Percentiles rank a stretch among this genome's conserved stretches.
Evolutionary conservation across 2,888 invertebrate genomes (phyloP).

Genomic region (Cheilosia urbana): DNA sequence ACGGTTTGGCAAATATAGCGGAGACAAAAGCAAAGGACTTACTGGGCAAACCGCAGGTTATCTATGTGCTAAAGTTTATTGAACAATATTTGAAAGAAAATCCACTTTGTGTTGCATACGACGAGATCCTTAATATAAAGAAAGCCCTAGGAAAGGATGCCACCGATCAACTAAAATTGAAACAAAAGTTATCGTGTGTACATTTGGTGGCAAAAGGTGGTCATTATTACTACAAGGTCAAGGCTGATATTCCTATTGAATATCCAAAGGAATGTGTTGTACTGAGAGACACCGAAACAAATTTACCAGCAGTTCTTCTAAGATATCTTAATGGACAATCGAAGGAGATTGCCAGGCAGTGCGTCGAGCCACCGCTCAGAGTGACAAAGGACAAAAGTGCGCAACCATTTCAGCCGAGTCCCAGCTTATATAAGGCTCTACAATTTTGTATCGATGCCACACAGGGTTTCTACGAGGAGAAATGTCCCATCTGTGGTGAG

Average conservation of each 20-base stretch:
- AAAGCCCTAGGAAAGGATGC: slow-evolving; percentile 83
- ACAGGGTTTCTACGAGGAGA: slow-evolving; percentile 86
- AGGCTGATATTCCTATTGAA: slow-evolving; percentile 86
- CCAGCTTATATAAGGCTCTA: slow-evolving; percentile 86
- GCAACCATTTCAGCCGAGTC: slow-evolving; percentile 86
- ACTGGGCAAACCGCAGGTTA: slow-evolving; percentile 86
- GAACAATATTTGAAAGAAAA: slow-evolving; percentile 88
- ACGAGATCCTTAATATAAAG: slow-evolving; percentile 88
- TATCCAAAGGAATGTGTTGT: slow-evolving; percentile 85
- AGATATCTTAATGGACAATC: slow-evolving; percentile 87
- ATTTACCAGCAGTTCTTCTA: slow-evolving; percentile 87
- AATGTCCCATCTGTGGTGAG: slow-evolving; percentile 87
- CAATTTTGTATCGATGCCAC: slow-evolving; percentile 87
- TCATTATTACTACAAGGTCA: slow-evolving; percentile 86
- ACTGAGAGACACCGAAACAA: slow-evolving; percentile 86
- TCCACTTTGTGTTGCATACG: slow-evolving; percentile 89
- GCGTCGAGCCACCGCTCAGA: slow-evolving; percentile 88
- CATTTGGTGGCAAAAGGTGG: slow-evolving; percentile 85
- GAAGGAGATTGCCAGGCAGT: slow-evolving; percentile 88
- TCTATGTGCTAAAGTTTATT: slow-evolving; percentile 86
- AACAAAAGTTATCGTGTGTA: slow-evolving; percentile 87
- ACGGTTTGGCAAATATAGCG: slow-evolving; percentile 86
- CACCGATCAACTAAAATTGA: slow-evolving; percentile 87
- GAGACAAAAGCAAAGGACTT: slow-evolving; percentile 86
- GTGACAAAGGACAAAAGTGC: slow-evolving; percentile 82